These are phyloP conservation scores for Papilio machaon DNA, from an alignment of 1,140 invertebrate genomes.

Conservation along the genomic window DNA sequence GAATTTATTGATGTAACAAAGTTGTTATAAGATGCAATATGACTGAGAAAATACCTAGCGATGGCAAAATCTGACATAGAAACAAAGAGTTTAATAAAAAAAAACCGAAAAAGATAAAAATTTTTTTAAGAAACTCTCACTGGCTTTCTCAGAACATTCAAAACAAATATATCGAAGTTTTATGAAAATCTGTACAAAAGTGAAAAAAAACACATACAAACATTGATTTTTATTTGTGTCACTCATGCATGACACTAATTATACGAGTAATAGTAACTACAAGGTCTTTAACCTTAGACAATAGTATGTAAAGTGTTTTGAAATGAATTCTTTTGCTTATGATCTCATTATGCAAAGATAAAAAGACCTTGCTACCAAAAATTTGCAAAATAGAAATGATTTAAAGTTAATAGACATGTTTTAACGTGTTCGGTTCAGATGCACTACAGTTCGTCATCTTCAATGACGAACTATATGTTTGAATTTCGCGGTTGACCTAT, in stretches of 20 bases:
- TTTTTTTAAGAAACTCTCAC: too few relatives aligned
- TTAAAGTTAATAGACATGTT: not conserved
- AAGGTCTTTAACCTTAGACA: not conserved
- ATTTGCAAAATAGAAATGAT: not conserved
- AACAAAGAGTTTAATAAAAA: too few relatives aligned
- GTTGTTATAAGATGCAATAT: too few relatives aligned
- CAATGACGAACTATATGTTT: too few relatives aligned
- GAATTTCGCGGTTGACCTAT: too few relatives aligned
- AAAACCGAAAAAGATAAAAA: too few relatives aligned
- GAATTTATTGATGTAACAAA: too few relatives aligned
- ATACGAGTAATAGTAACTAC: not conserved
- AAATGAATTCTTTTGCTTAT: not conserved
- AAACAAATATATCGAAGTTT: not conserved
- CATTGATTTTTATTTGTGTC: not conserved
- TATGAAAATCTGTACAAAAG: not conserved
- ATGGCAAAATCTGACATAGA: too few relatives aligned
- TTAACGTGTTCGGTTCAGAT: too few relatives aligned
- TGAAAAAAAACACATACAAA: not conserved
- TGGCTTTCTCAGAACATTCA: not conserved
- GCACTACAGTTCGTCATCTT: too few relatives aligned
- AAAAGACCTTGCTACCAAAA: not conserved
- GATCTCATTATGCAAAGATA: not conserved
- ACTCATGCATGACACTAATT: not conserved
- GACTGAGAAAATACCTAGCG: too few relatives aligned
- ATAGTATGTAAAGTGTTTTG: not conserved